phyloP scores from a whole-genome alignment of 2,888 invertebrate species.

The Idaea aversata region DNA sequence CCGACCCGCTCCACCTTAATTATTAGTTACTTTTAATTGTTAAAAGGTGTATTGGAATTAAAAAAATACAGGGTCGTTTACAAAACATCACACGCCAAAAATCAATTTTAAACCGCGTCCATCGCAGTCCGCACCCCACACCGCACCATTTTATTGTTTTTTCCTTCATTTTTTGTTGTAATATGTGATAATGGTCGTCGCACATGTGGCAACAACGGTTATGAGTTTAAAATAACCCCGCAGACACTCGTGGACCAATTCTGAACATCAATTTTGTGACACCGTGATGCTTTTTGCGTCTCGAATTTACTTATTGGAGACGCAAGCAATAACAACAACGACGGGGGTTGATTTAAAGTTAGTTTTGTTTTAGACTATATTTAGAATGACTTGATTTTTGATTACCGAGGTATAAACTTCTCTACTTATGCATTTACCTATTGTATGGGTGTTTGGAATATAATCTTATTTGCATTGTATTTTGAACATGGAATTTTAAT shows the following conservation, averaged over 20 bases:
- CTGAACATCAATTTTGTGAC: conserved; percentile 52
- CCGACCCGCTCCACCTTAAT: too few species aligned
- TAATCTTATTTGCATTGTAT: too few species aligned
- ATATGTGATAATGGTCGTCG: conserved; percentile 78
- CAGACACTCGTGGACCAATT: conserved; percentile 63
- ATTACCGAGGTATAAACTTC: too few species aligned
- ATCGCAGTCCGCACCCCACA: conserved; percentile 43
- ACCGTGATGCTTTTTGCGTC: conserved; percentile 27
- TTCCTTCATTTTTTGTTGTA: conserved; percentile 73
- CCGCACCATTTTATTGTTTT: conserved; percentile 70
- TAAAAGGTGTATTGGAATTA: too few species aligned
- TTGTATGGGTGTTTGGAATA: too few species aligned
- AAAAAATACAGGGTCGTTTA: conserved; percentile 9
- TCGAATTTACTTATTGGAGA: conserved; percentile 21
- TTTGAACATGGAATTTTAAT: too few species aligned
- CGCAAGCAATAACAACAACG: neutral
- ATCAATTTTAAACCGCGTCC: conserved; percentile 69
- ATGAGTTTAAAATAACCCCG: conserved; percentile 79
- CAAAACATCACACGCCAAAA: conserved; percentile 37
- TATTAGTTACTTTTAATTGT: too few species aligned
- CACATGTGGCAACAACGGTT: conserved; percentile 78
- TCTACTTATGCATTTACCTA: too few species aligned
- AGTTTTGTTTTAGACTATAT: conserved; percentile 2
- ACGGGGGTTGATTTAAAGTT: conserved; percentile 1
- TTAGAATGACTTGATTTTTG: too few species aligned